Conservation (phyloP, 2,113 vertebrate genomes). For the Dermatemys mawii region DNA sequence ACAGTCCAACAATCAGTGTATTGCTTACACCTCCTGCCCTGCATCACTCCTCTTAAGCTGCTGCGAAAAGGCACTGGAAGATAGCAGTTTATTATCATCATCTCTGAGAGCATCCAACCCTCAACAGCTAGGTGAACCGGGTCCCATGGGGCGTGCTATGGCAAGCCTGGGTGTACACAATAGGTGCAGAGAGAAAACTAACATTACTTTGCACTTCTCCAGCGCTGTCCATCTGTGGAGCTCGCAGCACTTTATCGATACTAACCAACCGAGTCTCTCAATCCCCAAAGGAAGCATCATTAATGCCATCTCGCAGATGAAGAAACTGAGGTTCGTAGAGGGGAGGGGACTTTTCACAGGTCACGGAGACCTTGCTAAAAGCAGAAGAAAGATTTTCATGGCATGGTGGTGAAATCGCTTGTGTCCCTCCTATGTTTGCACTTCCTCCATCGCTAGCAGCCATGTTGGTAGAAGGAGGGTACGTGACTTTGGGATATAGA, state of each 20-base stretch:
- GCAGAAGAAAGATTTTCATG: background rate
- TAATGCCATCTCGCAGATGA: background rate
- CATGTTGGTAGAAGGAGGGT: background rate
- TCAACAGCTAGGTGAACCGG: background rate
- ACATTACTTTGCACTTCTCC: no score
- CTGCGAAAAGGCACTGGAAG: background rate
- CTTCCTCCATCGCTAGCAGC: background rate
- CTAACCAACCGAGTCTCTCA: background rate
- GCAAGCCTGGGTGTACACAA: background rate
- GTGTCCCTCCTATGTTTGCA: accelerated
- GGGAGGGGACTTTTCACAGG: background rate
- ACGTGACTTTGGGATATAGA: conserved; percentile 1
- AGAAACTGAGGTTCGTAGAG: background rate
- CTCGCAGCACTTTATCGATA: background rate
- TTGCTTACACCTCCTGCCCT: background rate
- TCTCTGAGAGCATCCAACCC: background rate
- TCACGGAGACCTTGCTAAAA: background rate
- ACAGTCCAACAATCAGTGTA: background rate
- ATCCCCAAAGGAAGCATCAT: background rate
- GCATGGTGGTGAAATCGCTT: background rate
- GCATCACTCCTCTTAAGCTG: background rate
- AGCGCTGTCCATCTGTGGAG: background rate
- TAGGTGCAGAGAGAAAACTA: background rate
- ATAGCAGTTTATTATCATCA: background rate
- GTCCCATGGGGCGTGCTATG: background rate